Conservation (phyloP, 53 echinoderm and acorn worm species). For the Paelopatides confundens region DNA sequence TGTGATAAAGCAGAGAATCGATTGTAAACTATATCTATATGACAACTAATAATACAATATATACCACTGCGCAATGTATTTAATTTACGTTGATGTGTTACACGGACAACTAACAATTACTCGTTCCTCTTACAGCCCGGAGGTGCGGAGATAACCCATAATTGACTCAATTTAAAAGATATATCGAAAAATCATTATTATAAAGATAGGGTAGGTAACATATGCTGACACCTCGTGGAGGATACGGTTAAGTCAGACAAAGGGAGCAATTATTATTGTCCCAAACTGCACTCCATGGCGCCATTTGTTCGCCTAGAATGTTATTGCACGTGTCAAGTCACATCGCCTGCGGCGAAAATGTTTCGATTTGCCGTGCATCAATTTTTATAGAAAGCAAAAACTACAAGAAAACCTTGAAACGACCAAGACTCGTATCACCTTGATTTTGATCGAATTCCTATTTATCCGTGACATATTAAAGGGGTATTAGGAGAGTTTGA, state of each 20-base stretch:
- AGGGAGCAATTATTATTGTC: not conserved
- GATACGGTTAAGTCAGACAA: slow-evolving; percentile 12
- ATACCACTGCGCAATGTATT: not conserved
- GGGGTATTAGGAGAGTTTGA: too few species aligned
- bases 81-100: not conserved
- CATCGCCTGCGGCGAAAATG: not conserved
- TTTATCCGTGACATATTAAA: not conserved
- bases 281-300: slow-evolving; percentile 1
- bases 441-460: not conserved
- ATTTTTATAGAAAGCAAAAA: not conserved
- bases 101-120: not conserved
- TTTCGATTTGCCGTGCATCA: not conserved
- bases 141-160: slow-evolving; percentile 15
- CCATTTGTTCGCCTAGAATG: not conserved
- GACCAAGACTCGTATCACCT: not conserved
- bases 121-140: not conserved
- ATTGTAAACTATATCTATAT: not conserved
- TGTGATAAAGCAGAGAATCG: not conserved
- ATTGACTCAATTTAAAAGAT: slow-evolving; percentile 31
- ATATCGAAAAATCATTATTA: not conserved
- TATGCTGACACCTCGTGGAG: not conserved
- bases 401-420: not conserved
- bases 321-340: not conserved
- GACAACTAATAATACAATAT: not conserved
- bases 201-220: not conserved